Percentiles rank a stretch among this genome's conserved stretches.
phyloP scores from a whole-genome alignment of 35 echinoderm and acorn worm genomes.

The Apostichopus japonicus region DNA sequence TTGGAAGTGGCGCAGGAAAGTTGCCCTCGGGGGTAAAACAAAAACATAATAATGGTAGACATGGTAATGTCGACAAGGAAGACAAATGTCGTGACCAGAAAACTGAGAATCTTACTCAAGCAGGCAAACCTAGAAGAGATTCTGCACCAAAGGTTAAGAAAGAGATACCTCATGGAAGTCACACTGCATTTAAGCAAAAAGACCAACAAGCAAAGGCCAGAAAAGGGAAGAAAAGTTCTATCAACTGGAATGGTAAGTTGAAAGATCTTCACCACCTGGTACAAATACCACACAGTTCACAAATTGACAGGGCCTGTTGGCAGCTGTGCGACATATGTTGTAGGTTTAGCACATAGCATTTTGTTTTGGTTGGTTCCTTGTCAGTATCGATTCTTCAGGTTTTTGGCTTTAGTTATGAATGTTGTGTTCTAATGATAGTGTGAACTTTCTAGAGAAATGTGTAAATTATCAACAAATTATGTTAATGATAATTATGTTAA shows the following conservation, averaged over 20 bases:
- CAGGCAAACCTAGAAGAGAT: neutral
- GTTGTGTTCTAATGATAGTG: too few relatives aligned
- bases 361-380: too few relatives aligned
- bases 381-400: too few relatives aligned
- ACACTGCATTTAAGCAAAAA: neutral
- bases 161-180: neutral
- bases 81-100: neutral
- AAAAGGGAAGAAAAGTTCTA: neutral
- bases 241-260: neutral
- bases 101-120: neutral
- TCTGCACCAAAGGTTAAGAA: neutral
- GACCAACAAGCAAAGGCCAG: neutral
- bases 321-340: too few relatives aligned
- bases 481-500: too few relatives aligned
- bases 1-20: neutral
- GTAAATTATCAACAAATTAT: too few relatives aligned
- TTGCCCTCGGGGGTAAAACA: neutral
- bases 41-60: neutral
- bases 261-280: neutral
- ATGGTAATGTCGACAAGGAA: neutral
- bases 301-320: too few relatives aligned
- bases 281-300: too few relatives aligned
- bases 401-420: too few relatives aligned
- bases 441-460: too few relatives aligned
- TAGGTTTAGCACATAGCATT: too few relatives aligned